These are phyloP conservation scores for Trichacis sp. DNA, from an alignment of 2,888 invertebrate species.

Conservation along the genomic window DNA sequence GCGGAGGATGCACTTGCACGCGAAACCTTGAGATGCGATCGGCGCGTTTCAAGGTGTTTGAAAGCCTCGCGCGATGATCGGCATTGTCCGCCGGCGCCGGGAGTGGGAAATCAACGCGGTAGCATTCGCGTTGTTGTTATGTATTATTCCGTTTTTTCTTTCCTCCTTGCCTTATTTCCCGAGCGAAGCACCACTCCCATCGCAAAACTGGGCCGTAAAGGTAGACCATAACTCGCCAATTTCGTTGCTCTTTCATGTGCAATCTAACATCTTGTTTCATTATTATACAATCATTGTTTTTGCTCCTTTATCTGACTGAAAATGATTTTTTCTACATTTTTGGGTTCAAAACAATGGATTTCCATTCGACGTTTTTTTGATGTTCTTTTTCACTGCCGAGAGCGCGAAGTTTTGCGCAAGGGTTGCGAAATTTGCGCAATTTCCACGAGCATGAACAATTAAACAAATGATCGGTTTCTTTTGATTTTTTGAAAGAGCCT, in stretches of 20 bases:
- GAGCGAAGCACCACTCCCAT: constrained; percentile 22
- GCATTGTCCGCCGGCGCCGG: constrained; percentile 35
- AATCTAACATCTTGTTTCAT: constrained; percentile 4
- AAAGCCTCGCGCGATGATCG: constrained; percentile 37
- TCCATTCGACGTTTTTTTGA: too few relatives aligned
- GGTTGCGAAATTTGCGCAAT: background rate
- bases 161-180: constrained; percentile 10
- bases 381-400: background rate
- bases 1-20: constrained; percentile 41
- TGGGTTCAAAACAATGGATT: too few relatives aligned
- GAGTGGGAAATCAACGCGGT: constrained; percentile 37
- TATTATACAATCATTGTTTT: background rate
- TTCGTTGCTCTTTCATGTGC: constrained; percentile 24
- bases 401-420: background rate
- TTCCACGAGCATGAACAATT: constrained; percentile 1
- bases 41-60: constrained; percentile 42
- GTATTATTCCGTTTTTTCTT: constrained; percentile 6
- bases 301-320: too few relatives aligned
- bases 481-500: constrained; percentile 8
- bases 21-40: constrained; percentile 47
- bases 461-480: constrained; percentile 7
- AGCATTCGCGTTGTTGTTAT: constrained; percentile 30
- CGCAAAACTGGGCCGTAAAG: constrained; percentile 30
- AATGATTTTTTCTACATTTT: too few relatives aligned
- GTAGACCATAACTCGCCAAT: constrained; percentile 23